Evolutionary conservation across 2,113 vertebrate genomes (phyloP).

Genomic region (Castor canadensis): DNA sequence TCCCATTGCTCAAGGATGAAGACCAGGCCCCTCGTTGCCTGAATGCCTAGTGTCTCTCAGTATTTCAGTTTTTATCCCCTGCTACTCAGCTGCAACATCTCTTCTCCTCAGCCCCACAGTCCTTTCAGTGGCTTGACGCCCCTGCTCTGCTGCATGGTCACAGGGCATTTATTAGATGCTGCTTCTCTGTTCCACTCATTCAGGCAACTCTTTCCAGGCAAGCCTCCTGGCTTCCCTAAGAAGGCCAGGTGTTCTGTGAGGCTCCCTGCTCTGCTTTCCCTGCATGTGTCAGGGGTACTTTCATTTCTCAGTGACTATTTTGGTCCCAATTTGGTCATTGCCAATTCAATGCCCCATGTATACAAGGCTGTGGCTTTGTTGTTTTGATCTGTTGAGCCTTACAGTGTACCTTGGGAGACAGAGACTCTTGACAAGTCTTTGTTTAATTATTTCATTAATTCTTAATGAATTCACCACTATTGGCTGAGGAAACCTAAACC

Average conservation of each 20-base stretch:
- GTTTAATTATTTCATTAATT: neutral
- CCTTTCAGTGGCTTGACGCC: neutral
- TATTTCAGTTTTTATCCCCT: neutral
- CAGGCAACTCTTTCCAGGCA: neutral
- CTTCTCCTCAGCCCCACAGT: no score
- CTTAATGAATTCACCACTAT: neutral
- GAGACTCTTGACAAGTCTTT: neutral
- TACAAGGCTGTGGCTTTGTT: neutral
- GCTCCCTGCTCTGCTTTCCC: neutral
- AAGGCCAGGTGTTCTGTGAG: neutral
- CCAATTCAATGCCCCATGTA: no score
- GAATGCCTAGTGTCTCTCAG: neutral
- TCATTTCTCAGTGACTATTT: neutral
- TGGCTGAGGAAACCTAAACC: neutral
- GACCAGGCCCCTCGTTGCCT: neutral
- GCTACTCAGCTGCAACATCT: fast-evolving
- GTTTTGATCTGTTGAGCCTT: neutral
- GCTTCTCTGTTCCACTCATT: no score
- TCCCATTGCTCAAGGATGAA: neutral
- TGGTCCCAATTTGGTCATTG: neutral
- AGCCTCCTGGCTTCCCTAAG: no score
- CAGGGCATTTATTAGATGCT: neutral
- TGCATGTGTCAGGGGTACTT: neutral
- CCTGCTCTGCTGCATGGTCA: neutral
- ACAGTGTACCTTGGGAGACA: no score